These are phyloP conservation scores for Heterodera schachtii DNA, from an alignment of 1,140 invertebrate genomes.

Conservation along the genomic window DNA sequence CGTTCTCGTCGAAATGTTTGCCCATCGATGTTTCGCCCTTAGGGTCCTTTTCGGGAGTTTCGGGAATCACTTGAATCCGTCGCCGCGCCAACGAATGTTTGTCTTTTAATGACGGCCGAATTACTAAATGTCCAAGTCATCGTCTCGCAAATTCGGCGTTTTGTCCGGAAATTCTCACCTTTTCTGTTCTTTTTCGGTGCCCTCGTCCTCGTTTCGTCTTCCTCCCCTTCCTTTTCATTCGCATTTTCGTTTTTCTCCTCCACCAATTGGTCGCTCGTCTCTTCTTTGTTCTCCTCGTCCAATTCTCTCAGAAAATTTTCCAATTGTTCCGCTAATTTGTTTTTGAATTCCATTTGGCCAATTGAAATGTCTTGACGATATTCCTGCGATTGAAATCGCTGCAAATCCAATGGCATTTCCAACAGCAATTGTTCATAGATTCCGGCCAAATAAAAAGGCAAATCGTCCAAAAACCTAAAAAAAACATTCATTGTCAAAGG, in stretches of 20 bases:
- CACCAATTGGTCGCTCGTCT: neutral
- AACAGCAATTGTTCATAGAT: slow-evolving; percentile 8
- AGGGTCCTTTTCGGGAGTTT: neutral
- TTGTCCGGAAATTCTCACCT: neutral
- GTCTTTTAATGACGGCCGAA: neutral
- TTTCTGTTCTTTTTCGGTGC: neutral
- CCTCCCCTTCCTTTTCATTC: neutral
- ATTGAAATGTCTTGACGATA: neutral
- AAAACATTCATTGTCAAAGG: too few species aligned
- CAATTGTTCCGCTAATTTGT: neutral
- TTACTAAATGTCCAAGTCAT: neutral
- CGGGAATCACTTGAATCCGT: slow-evolving; percentile 2
- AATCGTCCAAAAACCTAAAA: slow-evolving; percentile 1
- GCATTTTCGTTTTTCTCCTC: neutral
- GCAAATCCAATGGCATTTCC: neutral
- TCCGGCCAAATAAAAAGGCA: slow-evolving; percentile 7
- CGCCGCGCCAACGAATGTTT: neutral
- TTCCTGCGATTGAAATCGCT: neutral
- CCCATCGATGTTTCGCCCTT: neutral
- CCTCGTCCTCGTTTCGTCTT: neutral
- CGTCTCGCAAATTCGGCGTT: too few species aligned
- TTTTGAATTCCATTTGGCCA: neutral
- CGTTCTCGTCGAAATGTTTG: neutral
- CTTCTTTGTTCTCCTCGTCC: neutral
- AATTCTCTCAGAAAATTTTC: neutral